phyloP scores from a whole-genome alignment of 1,140 invertebrate species.

The Bombus breviceps region DNA sequence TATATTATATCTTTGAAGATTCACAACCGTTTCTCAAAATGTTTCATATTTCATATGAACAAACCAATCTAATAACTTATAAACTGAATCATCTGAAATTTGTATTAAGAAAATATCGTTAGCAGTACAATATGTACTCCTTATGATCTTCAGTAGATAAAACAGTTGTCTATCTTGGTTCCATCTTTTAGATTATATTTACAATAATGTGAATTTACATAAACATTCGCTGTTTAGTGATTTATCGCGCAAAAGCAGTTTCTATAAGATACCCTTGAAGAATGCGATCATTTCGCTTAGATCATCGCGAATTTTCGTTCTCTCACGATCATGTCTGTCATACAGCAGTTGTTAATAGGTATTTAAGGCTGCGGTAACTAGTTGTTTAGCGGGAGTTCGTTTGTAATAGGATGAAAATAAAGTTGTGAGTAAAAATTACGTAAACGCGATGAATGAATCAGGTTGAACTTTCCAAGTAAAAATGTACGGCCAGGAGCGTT shows the following conservation, averaged over 20 bases:
- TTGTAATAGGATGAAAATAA: conserved; percentile 55
- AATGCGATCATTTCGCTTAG: conserved; percentile 32
- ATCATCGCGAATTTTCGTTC: conserved; percentile 17
- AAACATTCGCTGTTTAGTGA: too few species aligned
- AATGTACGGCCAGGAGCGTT: conserved; percentile 6
- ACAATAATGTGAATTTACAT: too few species aligned
- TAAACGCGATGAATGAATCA: conserved; percentile 53
- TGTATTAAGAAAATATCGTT: too few species aligned
- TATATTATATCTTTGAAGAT: too few species aligned
- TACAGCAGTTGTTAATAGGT: background rate
- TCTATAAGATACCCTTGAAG: background rate
- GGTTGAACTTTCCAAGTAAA: conserved; percentile 49
- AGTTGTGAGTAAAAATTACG: conserved; percentile 57
- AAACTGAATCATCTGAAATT: too few species aligned
- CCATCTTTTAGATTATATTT: too few species aligned
- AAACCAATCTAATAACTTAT: too few species aligned
- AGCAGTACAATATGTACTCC: too few species aligned
- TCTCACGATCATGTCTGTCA: background rate
- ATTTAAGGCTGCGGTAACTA: conserved; percentile 4
- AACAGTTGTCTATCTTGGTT: too few species aligned
- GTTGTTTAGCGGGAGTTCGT: conserved; percentile 9
- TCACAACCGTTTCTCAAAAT: too few species aligned
- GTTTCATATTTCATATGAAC: too few species aligned
- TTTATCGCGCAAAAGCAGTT: background rate
- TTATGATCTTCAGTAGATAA: too few species aligned